Evolutionary conservation across 2,113 vertebrate species (phyloP), one percentile per base, ranked within the genome.

Genomic region (Eulemur rufifrons): DNA sequence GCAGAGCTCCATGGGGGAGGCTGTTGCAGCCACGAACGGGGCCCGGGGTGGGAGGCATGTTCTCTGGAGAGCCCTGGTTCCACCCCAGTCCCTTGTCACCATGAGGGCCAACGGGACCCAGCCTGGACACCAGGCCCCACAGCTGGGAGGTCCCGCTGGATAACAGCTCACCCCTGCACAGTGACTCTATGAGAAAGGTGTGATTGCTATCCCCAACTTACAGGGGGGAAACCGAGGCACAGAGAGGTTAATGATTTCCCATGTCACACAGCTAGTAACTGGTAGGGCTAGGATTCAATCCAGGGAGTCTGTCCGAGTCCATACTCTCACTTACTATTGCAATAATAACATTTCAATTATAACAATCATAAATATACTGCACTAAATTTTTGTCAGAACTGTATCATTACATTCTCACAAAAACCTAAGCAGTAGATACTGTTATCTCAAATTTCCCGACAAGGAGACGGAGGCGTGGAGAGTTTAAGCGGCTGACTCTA

Each of bases 141-240:
- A 7, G 47, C n/a, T 2, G 11, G 47, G 85, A 23, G 66, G 37
- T 37, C 73, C 69, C 34, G 0, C 14, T 0, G 54, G 69, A 27
- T 18, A 39, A 68, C 25, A 80, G 80, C 59, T 50, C 56, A 32
- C 39, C 61, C 17, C 47, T 61, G 47, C 42, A 52, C n/a, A 11
- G 3, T 12, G 17, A 20, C 8, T 39, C 56, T 13, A 7, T 9
- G 37, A 20, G 66, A n/a, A 47, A 27, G 50, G 20, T 5, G 2
- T 5, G 0, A 0, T 27, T 20, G 0, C 39, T 6, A 0, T n/a
- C 6, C 37, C 47, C 32, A 1, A 18, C 25, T 59, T 34, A 1
- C 1, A n/a, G 45, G 39, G 2, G 76, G 18, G 13, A 20, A 56
- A 8, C 4, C 0, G 76, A 69, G 83, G 71, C n/a, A 50, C 8